phyloP scores from a whole-genome alignment of 1,140 invertebrate genomes.

The Bombus pascuorum region DNA sequence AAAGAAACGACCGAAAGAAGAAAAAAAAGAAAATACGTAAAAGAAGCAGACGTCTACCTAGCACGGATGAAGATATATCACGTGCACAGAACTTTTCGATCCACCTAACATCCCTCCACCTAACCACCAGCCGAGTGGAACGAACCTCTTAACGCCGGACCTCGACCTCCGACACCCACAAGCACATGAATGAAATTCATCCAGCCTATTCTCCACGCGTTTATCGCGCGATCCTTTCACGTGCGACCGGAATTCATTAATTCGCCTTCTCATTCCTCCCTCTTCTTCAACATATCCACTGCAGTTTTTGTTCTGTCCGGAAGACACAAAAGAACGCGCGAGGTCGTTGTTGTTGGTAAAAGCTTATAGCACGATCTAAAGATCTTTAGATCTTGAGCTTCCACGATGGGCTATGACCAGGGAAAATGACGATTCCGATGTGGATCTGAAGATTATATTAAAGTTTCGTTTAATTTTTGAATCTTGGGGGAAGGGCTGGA shows the following conservation, averaged over 20 bases:
- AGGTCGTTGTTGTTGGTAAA: background rate
- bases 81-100: slow-evolving; percentile 8
- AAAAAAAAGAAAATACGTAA: background rate
- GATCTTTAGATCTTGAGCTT: no score
- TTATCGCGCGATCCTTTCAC: slow-evolving; percentile 36
- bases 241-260: slow-evolving; percentile 39
- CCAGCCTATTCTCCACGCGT: slow-evolving; percentile 14
- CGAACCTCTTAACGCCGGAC: slow-evolving; percentile 7
- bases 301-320: background rate
- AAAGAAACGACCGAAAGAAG: slow-evolving; percentile 4
- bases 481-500: no score
- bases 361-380: no score
- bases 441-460: no score
- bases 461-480: no score
- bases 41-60: background rate
- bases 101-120: background rate
- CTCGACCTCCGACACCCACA: slow-evolving; percentile 20
- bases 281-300: no score
- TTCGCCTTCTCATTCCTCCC: background rate
- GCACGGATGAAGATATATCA: slow-evolving; percentile 32
- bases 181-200: slow-evolving; percentile 33
- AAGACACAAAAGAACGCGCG: background rate
- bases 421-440: no score
- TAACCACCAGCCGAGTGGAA: background rate
- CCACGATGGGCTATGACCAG: no score